Conservation (phyloP, 2,113 vertebrate genomes). For the Actinemys pallida region DNA sequence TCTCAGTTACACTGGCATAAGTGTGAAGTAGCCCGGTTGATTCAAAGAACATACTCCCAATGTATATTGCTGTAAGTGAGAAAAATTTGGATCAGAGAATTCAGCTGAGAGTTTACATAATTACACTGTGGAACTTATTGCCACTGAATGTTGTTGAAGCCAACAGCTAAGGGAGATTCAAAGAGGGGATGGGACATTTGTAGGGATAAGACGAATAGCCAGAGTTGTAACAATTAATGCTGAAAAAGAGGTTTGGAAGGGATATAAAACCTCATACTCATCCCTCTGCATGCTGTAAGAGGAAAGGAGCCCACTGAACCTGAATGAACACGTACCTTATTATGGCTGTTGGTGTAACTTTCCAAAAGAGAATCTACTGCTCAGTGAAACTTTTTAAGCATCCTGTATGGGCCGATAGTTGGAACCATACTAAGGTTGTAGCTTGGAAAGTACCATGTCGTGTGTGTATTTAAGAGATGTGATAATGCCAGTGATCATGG, state of each 20-base stretch:
- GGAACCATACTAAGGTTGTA: neutral
- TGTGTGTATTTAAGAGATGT: neutral
- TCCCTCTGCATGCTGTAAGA: neutral
- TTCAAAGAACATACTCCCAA: neutral
- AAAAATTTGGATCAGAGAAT: neutral
- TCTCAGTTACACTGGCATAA: neutral
- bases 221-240: neutral
- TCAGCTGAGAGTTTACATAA: neutral
- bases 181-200: neutral
- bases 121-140: accelerated
- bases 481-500: neutral
- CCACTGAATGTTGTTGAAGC: neutral
- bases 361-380: neutral
- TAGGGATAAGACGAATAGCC: neutral
- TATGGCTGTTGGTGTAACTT: neutral
- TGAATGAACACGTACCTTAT: neutral
- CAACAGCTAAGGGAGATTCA: neutral
- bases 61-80: neutral
- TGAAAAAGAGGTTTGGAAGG: neutral
- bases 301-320: neutral
- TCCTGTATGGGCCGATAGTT: neutral
- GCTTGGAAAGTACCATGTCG: neutral
- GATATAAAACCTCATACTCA: neutral
- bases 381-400: neutral
- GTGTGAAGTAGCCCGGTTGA: neutral